A percentile compares a stretch with the other conserved stretches of the same genome.
Evolutionary conservation across 2,888 invertebrate genomes (phyloP).

Genomic region (Punctoribates punctum): DNA sequence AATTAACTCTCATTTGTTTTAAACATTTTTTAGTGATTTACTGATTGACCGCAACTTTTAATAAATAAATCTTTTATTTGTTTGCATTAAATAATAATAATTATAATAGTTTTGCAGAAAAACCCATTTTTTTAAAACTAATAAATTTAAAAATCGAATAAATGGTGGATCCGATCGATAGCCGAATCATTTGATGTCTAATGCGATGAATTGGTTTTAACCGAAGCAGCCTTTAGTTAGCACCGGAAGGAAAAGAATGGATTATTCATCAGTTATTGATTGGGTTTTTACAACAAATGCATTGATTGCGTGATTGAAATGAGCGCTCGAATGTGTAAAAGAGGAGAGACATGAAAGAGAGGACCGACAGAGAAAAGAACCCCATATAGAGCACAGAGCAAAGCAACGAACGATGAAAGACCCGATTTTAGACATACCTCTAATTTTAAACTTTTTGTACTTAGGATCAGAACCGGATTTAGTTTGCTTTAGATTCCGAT

Average conservation of each 20-base stretch:
- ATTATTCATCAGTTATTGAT: too few species aligned
- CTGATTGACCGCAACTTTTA: too few species aligned
- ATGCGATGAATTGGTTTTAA: conserved; percentile 42
- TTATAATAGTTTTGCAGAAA: background rate
- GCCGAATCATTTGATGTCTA: conserved; percentile 13
- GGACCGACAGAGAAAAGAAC: too few species aligned
- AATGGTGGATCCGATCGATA: background rate
- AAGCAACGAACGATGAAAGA: conserved; percentile 45
- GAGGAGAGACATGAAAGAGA: too few species aligned
- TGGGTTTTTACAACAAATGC: too few species aligned
- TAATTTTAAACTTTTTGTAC: background rate
- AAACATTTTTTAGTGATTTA: background rate
- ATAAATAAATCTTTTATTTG: too few species aligned
- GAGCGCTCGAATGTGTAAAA: too few species aligned
- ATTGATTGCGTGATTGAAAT: too few species aligned
- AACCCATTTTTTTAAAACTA: background rate
- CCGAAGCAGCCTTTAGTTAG: conserved; percentile 46
- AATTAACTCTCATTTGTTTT: background rate
- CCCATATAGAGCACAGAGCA: background rate
- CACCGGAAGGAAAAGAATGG: background rate
- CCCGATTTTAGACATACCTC: conserved; percentile 41
- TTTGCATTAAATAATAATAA: too few species aligned
- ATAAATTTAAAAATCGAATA: background rate
- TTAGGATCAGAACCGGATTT: conserved; percentile 38
- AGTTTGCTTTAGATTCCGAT: conserved; percentile 20